phyloP scores from a whole-genome alignment of 2,797 vertebrate species.

The Tympanoctomys barrerae region DNA sequence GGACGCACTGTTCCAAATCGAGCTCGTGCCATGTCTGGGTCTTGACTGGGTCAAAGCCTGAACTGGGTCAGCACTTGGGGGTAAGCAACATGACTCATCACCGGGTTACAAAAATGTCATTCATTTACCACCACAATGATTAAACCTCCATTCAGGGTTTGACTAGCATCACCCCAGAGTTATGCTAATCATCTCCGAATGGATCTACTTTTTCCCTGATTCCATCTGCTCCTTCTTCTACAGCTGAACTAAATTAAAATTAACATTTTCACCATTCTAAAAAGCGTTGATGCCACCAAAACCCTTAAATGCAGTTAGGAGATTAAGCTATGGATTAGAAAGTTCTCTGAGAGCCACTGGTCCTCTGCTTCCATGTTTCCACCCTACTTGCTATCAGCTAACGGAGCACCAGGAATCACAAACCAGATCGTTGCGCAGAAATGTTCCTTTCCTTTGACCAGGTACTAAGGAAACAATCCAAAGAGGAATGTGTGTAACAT shows the following conservation, averaged over 20 bases:
- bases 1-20: neutral
- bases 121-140: too few species aligned
- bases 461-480: neutral
- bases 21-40: neutral
- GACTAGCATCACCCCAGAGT: neutral
- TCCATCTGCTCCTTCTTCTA: neutral
- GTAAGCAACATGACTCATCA: neutral
- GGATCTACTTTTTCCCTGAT: neutral
- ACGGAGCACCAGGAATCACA: neutral
- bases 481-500: neutral
- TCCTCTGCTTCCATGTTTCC: neutral
- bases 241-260: neutral
- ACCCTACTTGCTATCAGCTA: neutral
- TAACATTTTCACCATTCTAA: neutral
- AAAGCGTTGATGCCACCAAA: neutral
- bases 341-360: neutral
- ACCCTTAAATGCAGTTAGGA: neutral
- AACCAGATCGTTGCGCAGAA: neutral
- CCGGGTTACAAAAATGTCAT: neutral
- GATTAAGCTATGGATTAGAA: neutral
- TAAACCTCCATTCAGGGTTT: neutral
- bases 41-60: neutral
- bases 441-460: neutral
- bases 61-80: neutral
- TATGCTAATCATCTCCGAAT: neutral